Percentiles rank a stretch among this genome's conserved stretches.
Evolutionary conservation across 2,113 vertebrate genomes (phyloP).

Genomic region (Halcyon malimbica): DNA sequence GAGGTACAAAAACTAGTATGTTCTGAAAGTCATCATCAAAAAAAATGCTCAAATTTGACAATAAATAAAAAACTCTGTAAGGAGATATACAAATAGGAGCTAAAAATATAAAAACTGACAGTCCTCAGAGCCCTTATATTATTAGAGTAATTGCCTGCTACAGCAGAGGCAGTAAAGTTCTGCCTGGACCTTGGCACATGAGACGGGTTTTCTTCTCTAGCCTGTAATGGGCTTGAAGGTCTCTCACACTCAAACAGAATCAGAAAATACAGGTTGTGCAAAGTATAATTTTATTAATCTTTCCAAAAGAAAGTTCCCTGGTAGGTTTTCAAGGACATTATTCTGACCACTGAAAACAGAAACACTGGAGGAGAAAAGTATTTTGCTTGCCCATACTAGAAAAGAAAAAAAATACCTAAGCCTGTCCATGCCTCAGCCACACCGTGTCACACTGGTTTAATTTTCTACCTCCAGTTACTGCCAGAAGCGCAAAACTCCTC

Average conservation of each 20-base stretch:
- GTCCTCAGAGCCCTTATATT: not conserved
- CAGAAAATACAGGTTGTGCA: not conserved
- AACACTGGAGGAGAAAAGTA: not conserved
- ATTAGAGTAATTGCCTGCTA: not conserved
- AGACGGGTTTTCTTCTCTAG: not conserved
- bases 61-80: not conserved
- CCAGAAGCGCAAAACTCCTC: not conserved
- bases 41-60: not conserved
- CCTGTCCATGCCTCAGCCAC: not conserved
- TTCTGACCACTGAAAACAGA: not conserved
- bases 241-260: not conserved
- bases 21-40: not conserved
- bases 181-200: not conserved
- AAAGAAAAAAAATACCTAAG: not conserved
- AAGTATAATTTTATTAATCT: not conserved
- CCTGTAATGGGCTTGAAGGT: not conserved
- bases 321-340: not conserved
- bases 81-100: not conserved
- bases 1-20: not conserved
- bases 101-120: not conserved
- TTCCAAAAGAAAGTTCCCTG: not conserved
- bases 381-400: not conserved
- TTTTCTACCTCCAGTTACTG: not conserved
- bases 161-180: not conserved
- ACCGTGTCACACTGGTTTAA: not conserved